Conservation (phyloP, 2,797 vertebrate genomes). For the Poeciliopsis infans region DNA sequence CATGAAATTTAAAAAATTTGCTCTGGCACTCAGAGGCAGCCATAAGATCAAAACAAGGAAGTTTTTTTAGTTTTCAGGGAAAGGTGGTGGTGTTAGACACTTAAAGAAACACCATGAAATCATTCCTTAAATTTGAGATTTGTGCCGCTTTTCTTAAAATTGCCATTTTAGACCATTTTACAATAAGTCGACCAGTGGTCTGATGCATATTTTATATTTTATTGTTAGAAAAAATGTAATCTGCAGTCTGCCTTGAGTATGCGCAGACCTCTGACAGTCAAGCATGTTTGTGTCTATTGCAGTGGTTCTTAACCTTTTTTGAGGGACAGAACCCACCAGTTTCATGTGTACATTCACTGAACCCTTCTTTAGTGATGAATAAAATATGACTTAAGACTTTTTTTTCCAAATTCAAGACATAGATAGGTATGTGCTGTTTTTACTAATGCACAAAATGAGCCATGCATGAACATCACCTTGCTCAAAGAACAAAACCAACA, state of each 20-base stretch:
- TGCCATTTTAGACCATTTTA: slow-evolving; percentile 21
- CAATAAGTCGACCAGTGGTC: slow-evolving; percentile 48
- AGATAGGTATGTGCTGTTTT: too few species aligned
- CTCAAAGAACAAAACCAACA: too few species aligned
- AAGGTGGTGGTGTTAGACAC: neutral
- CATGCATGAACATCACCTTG: too few species aligned
- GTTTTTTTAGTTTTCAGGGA: slow-evolving; percentile 7
- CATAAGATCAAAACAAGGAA: slow-evolving; percentile 1
- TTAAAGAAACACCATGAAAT: neutral
- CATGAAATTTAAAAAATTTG: slow-evolving; percentile 9
- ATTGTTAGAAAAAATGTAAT: slow-evolving; percentile 54
- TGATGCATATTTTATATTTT: slow-evolving; percentile 70
- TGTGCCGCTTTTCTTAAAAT: slow-evolving; percentile 8
- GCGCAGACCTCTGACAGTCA: neutral
- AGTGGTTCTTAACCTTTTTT: too few species aligned
- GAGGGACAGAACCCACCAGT: too few species aligned
- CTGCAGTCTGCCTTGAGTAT: neutral
- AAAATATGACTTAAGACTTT: too few species aligned
- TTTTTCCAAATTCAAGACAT: too few species aligned
- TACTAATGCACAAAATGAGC: too few species aligned
- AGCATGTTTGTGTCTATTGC: neutral
- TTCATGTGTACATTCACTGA: too few species aligned
- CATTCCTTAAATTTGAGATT: neutral
- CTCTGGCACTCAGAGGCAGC: slow-evolving; percentile 8
- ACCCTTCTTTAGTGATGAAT: too few species aligned